These are phyloP conservation scores for Tricholauxania praeusta DNA, from an alignment of 2,888 invertebrate genomes.

Conservation along the genomic window DNA sequence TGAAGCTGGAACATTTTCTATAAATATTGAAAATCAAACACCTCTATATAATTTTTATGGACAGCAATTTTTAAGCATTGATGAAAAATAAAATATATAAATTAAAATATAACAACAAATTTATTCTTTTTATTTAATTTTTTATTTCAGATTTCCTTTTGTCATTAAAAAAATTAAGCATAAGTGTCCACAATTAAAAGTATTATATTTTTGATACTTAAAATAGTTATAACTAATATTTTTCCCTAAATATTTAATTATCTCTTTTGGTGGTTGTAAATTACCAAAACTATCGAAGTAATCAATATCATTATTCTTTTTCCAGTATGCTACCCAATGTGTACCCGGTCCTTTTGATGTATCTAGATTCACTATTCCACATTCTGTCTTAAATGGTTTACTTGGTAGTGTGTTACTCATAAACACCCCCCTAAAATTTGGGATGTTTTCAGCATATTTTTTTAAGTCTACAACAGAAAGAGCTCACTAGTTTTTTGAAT, in stretches of 20 bases:
- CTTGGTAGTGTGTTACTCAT: constrained; percentile 41
- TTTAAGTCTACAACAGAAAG: constrained; percentile 52
- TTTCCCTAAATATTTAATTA: constrained; percentile 50
- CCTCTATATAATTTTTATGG: no score
- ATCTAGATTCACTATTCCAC: constrained; percentile 51
- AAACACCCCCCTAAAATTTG: constrained; percentile 55
- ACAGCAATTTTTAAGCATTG: no score
- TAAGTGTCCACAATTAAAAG: constrained; percentile 37
- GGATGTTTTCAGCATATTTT: constrained; percentile 30
- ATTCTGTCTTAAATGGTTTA: constrained; percentile 23
- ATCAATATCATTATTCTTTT: constrained; percentile 51
- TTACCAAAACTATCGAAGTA: constrained; percentile 65
- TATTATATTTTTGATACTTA: constrained; percentile 51
- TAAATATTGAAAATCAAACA: no score
- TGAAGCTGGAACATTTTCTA: no score
- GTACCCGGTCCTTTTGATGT: constrained; percentile 50
- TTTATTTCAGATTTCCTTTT: constrained; percentile 20
- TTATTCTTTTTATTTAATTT: not conserved
- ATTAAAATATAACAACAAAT: no score
- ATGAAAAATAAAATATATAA: no score
- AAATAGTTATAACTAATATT: constrained; percentile 53
- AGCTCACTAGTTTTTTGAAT: constrained; percentile 50
- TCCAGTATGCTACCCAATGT: constrained; percentile 62
- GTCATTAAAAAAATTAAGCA: constrained; percentile 37
- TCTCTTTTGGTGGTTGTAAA: constrained; percentile 55